Base-by-base conservation (phyloP, 2,888 invertebrate species). In the Oxyteleia sp. region DNA sequence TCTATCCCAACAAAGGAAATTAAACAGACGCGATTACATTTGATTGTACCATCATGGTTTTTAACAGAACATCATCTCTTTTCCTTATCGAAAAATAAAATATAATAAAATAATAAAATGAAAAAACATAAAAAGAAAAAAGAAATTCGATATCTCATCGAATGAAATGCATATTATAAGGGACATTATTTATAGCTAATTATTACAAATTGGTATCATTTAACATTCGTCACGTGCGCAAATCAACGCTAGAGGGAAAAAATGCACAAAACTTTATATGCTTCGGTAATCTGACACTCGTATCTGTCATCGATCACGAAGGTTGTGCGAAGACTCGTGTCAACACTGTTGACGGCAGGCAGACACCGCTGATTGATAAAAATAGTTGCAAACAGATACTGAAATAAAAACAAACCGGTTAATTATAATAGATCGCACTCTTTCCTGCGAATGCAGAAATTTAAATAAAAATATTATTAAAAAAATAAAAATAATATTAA, bases 241-340 rank as follows among this genome's bases (percentile, higher is more conserved):
- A 43, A 16, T 38, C 23, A 51, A 11, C 18, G 16, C 15, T 3
- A n/a, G n/a, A n/a, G 4, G 20, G 11, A 57, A 20, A 18, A 35
- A 47, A 23, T 29, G 8, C 45, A 29, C 16, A 20, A 18, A 35
- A 47, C n/a, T 32, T 2, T 38, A 20, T 49, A 51, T 38, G 8
- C 49, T 26, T 26, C 20, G 10, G 71, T 71, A 71, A 71, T 59
- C 4, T 4, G 16, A 71, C 41, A 49, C 38, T 16, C 29, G 47
- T 55, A 55, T 57, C 8, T 69, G 45, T 71, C 71, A 59, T 59
- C 59, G 71, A 71, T 71, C 29, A 71, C 29, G 71, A 71, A 71
- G 59, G 71, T 29, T 71, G 59, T 26, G n/a, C 41, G 11, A 51
- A 51, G 51, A 20, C 15, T 32, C n/a, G 16, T 69, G 18, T 69